Evolutionary conservation across 2,113 vertebrate genomes (phyloP).

Genomic region (Crotophaga sulcirostris): DNA sequence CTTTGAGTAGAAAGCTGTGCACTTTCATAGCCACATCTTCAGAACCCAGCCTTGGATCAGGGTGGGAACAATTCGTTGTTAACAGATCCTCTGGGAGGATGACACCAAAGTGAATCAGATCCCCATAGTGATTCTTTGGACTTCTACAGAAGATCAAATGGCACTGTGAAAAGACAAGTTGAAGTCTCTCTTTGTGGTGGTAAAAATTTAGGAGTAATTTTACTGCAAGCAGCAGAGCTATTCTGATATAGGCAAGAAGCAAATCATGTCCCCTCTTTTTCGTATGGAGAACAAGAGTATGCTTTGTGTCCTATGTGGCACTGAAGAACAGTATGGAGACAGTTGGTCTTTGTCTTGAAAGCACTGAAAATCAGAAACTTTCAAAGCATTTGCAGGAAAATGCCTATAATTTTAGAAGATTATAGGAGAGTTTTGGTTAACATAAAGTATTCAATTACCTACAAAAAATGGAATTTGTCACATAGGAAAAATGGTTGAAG

Average conservation of each 20-base stretch:
- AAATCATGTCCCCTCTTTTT: neutral
- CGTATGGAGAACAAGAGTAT: neutral
- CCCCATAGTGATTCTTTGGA: neutral
- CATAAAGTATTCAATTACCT: slow-evolving; percentile 6
- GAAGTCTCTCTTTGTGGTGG: neutral
- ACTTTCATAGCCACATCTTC: neutral
- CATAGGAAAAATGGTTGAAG: neutral
- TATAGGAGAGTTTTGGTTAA: slow-evolving; percentile 14
- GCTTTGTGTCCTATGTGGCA: neutral
- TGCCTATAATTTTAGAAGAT: slow-evolving; percentile 31
- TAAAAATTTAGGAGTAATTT: neutral
- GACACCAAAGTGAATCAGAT: neutral
- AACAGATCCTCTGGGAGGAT: neutral
- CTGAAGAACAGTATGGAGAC: neutral
- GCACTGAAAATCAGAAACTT: slow-evolving; percentile 13
- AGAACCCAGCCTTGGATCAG: neutral
- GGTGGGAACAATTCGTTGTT: neutral
- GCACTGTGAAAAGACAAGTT: neutral
- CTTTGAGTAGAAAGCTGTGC: neutral
- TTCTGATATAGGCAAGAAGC: neutral
- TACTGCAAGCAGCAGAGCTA: neutral
- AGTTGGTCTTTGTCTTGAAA: slow-evolving; percentile 12
- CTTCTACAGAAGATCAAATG: neutral
- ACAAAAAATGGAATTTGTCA: slow-evolving; percentile 17
- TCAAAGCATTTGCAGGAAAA: slow-evolving; percentile 22